Evolutionary conservation across 2,888 invertebrate genomes (phyloP).

Genomic region (Drosophila gaucha): DNA sequence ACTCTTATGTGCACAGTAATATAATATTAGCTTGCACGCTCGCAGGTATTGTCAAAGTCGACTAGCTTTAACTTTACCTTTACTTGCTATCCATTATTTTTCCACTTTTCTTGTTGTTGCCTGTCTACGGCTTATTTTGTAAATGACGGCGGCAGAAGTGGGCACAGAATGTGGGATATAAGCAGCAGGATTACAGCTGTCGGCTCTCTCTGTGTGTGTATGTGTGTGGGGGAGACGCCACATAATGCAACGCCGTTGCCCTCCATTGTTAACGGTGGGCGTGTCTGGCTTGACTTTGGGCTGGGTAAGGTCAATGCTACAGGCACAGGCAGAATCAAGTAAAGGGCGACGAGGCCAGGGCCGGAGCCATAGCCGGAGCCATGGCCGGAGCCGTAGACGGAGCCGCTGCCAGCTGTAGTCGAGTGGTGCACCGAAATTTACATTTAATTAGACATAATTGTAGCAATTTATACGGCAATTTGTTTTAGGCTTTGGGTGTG

Average conservation of each 20-base stretch:
- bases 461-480: conserved; percentile 59
- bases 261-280: conserved; percentile 28
- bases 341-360: neutral
- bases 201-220: conserved; percentile 18
- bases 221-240: neutral
- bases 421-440: conserved; percentile 56
- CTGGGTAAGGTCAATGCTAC: conserved; percentile 53
- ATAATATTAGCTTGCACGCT: neutral
- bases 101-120: conserved; percentile 33
- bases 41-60: conserved; percentile 27
- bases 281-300: conserved; percentile 47
- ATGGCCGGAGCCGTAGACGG: neutral
- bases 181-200: conserved; percentile 54
- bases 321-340: neutral
- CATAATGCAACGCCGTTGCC: conserved; percentile 19
- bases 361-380: neutral
- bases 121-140: conserved; percentile 73
- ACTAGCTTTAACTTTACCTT: neutral
- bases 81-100: conserved; percentile 19
- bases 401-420: conserved; percentile 10
- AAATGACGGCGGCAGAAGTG: conserved; percentile 56
- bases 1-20: neutral
- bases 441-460: conserved; percentile 76
- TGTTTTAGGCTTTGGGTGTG: conserved; percentile 16
- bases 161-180: conserved; percentile 26